Percentiles rank a stretch among this genome's conserved stretches.
phyloP scores from a whole-genome alignment of 2,797 vertebrate genomes.

The Scolopax rusticola region DNA sequence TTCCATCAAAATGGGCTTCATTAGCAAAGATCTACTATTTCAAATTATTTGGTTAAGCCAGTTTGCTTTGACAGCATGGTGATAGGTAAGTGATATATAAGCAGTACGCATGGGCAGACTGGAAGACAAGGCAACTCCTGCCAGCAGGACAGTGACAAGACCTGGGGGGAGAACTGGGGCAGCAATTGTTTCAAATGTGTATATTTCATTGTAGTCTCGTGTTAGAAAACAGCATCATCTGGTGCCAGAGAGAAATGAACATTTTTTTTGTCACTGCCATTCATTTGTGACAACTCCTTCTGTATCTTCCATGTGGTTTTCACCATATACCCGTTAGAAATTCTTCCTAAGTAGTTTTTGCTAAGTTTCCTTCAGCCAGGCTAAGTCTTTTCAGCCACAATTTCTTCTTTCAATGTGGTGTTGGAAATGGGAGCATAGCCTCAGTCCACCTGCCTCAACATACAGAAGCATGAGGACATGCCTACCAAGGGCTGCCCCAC shows the following conservation, averaged over 20 bases:
- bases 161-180: not conserved
- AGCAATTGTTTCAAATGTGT: not conserved
- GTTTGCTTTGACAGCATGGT: not conserved
- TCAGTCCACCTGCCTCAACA: accelerated
- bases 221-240: not conserved
- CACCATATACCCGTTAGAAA: accelerated
- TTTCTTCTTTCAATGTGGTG: accelerated
- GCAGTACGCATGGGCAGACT: not conserved
- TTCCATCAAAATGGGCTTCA: not conserved
- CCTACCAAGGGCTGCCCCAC: not conserved
- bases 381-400: not conserved
- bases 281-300: not conserved
- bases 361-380: not conserved
- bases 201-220: not conserved
- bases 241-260: not conserved
- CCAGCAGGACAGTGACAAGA: not conserved
- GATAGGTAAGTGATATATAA: not conserved
- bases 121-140: not conserved
- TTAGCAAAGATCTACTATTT: not conserved
- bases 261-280: not conserved
- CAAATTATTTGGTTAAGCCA: not conserved
- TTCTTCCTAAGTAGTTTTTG: not conserved
- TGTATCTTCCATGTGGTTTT: not conserved
- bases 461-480: accelerated
- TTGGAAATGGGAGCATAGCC: not conserved